Conservation (phyloP, 2,888 invertebrate genomes). For the Drosophila sordidula region DNA sequence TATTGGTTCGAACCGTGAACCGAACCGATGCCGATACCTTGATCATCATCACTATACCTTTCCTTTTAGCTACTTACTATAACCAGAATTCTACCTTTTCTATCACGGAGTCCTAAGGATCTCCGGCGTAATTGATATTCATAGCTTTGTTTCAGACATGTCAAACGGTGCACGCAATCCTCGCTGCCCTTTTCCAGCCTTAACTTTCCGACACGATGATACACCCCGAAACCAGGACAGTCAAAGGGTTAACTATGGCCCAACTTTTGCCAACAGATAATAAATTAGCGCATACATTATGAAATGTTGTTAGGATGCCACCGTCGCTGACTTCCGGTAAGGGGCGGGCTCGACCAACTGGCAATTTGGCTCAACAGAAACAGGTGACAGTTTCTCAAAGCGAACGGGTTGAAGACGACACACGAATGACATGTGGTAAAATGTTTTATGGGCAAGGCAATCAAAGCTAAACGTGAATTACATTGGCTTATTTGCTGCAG, state of each 20-base stretch:
- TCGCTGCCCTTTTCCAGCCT: constrained; percentile 8
- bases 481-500: constrained; percentile 48
- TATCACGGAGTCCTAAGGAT: not conserved
- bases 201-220: constrained; percentile 15
- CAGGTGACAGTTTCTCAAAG: constrained; percentile 79
- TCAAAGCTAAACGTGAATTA: constrained; percentile 33
- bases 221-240: constrained; percentile 29
- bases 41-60: not conserved
- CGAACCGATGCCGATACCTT: not conserved
- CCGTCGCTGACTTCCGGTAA: constrained; percentile 56
- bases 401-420: constrained; percentile 62
- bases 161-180: constrained; percentile 45
- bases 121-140: constrained; percentile 1
- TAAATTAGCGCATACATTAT: constrained; percentile 80
- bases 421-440: constrained; percentile 63
- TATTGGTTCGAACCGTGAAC: no score
- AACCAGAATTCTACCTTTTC: not conserved
- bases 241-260: constrained; percentile 68
- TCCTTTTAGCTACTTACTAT: not conserved
- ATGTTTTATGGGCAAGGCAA: constrained; percentile 39
- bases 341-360: constrained; percentile 46
- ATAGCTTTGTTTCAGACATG: constrained; percentile 21
- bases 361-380: constrained; percentile 52
- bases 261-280: constrained; percentile 81
- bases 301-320: constrained; percentile 74